phyloP scores from a whole-genome alignment of 2,113 vertebrate genomes.

The rat (Rattus norvegicus) region DNA sequence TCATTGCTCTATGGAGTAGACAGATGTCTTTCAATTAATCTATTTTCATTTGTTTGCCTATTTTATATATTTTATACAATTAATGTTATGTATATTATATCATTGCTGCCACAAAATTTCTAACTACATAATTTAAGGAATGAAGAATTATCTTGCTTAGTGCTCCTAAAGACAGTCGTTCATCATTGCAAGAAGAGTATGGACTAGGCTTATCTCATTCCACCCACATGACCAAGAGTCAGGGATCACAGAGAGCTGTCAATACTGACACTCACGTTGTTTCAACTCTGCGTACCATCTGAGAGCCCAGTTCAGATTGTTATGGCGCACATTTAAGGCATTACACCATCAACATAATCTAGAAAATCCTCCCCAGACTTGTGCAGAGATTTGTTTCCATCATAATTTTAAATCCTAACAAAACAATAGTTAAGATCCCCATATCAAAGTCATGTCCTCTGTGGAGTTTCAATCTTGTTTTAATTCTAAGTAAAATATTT shows the following conservation, averaged over 20 bases:
- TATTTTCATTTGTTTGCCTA: background rate
- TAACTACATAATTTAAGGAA: background rate
- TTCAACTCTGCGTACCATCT: background rate
- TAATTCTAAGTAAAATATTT: background rate
- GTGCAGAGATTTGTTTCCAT: background rate
- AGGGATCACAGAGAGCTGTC: background rate
- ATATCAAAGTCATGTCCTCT: background rate
- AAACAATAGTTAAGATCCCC: background rate
- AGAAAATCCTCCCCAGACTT: background rate
- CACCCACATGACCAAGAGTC: background rate
- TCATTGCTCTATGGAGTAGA: background rate
- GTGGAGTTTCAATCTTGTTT: background rate
- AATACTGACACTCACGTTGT: background rate
- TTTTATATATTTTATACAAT: background rate
- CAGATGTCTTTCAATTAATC: background rate
- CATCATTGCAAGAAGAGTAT: background rate
- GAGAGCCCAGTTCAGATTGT: no score
- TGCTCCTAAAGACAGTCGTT: background rate
- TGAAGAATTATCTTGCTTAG: background rate
- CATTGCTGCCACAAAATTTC: background rate
- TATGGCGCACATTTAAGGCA: background rate
- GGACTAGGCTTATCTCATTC: background rate
- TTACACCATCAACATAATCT: background rate
- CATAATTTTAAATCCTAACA: background rate
- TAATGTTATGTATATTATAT: background rate